A percentile compares a stretch with the other conserved stretches of the same genome.
Evolutionary conservation across 2,113 vertebrate species (phyloP).

Genomic region (Bombycilla garrulus): DNA sequence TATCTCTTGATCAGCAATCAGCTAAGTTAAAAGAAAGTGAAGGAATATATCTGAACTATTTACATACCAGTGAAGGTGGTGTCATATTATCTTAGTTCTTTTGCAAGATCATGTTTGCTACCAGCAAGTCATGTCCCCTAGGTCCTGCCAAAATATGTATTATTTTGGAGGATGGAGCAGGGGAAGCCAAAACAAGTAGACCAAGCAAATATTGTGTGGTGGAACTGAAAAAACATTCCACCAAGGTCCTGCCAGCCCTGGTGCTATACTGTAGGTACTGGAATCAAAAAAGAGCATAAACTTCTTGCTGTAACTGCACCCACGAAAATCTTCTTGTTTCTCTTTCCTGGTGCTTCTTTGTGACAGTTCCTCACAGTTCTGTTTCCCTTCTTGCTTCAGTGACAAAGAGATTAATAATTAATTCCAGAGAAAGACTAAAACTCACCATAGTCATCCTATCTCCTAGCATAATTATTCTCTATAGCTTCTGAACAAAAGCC

Average conservation of each 20-base stretch:
- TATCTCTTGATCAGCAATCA: neutral
- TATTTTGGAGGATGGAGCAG: neutral
- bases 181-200: neutral
- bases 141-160: neutral
- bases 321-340: neutral
- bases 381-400: neutral
- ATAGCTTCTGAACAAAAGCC: neutral
- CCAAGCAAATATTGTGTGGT: neutral
- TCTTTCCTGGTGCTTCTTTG: neutral
- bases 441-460: neutral
- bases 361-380: neutral
- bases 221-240: neutral
- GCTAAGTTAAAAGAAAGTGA: neutral
- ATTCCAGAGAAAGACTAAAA: neutral
- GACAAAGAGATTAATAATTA: neutral
- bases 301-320: neutral
- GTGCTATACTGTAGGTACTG: neutral
- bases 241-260: neutral
- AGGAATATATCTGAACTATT: neutral
- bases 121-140: neutral
- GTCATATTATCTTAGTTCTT: neutral
- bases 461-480: neutral
- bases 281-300: neutral
- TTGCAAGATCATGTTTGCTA: neutral
- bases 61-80: neutral